Evolutionary conservation across 2,113 vertebrate species (phyloP).

Genomic region (Etheostoma cragini): DNA sequence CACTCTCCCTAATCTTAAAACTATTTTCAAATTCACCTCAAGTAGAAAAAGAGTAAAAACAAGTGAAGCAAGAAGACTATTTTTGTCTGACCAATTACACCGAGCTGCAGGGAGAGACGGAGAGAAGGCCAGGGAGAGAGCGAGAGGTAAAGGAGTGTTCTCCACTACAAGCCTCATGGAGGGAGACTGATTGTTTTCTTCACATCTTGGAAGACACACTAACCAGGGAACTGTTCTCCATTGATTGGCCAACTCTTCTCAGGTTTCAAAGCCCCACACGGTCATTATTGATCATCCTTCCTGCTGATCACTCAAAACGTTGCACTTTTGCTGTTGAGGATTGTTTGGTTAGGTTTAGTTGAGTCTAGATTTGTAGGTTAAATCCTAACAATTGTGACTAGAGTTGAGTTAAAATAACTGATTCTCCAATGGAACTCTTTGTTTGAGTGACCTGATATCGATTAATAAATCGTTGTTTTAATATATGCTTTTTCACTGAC

Average conservation of each 20-base stretch:
- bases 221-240: conserved; percentile 68
- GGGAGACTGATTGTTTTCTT: conserved; percentile 53
- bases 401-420: too few relatives aligned
- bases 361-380: too few relatives aligned
- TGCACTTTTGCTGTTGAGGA: conserved; percentile 50
- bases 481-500: too few relatives aligned
- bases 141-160: conserved; percentile 19
- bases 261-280: conserved; percentile 68
- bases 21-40: conserved; percentile 2
- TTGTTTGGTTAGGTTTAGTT: conserved; percentile 21
- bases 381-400: too few relatives aligned
- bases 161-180: conserved; percentile 13
- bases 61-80: neutral
- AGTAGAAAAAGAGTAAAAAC: neutral
- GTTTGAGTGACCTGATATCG: too few relatives aligned
- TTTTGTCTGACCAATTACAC: conserved; percentile 37
- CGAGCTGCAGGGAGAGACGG: neutral
- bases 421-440: too few relatives aligned
- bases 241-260: conserved; percentile 69
- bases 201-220: conserved; percentile 60
- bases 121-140: conserved; percentile 19
- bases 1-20: neutral
- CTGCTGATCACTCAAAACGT: conserved; percentile 70
- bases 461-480: too few relatives aligned
- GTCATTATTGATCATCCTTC: conserved; percentile 70